Base-by-base conservation (phyloP, 64 coral and sea anemone species). In the Anthopleura sola region DNA sequence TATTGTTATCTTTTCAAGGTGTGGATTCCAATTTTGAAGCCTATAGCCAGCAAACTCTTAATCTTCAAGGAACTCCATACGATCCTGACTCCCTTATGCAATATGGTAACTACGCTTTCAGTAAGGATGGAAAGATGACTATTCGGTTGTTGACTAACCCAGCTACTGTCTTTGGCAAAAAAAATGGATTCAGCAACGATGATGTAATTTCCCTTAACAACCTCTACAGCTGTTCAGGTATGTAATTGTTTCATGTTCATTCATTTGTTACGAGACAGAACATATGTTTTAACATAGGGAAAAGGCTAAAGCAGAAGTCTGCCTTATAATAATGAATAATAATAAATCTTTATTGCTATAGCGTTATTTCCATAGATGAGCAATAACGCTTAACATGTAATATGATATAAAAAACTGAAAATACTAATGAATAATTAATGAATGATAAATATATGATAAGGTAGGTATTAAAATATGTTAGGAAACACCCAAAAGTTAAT, bases 51-150 rank as follows among this genome's bases (percentile, higher is more conserved):
- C 0, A 64, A n/a, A 64, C 60, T 0, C 60, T 64, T 26, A 64
- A 64, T 26, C 21, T 26, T n/a, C 60, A 64, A 23, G 60, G 60
- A 26, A 64, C 60, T 64, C 60, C 32, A 37, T 90, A 90, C 36
- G 88, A 90, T 60, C 78, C 40, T 31, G 39, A 78, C 12, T 85
- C 82, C 17, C 84, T 90, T 78, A 85, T 90, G 88, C 88, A 90
- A 46, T 90, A 90, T 50, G 88, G 82, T 8, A 90, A 90, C 7
- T 31, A 85, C 29, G 88, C 88, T 14, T 90, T 90, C 69, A 90
- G 83, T 82, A 90, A 80, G 69, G 77, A 90, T 77, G 82, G 82
- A 11, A n/a, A 68, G 55, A 82, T 75, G 21, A 90, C 88, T 3
- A 79, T 90, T n/a, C 55, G 29, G 46, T 66, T 85, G 24, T 18